Conservation (phyloP, 2,888 invertebrate species). For the Cheilosia grossa region DNA sequence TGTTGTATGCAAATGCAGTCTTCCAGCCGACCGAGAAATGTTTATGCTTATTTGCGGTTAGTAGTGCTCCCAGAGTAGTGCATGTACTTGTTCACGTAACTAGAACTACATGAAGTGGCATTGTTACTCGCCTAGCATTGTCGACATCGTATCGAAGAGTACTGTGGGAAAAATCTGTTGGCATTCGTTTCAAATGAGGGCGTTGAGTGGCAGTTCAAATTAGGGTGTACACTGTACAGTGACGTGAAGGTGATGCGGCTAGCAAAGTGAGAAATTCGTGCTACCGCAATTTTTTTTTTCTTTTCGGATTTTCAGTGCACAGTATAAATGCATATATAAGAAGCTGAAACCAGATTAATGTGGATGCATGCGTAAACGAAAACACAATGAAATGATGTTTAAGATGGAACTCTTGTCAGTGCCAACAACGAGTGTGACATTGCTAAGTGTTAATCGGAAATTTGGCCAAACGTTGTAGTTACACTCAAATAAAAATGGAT, state of each 20-base stretch:
- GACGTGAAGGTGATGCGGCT: slow-evolving; percentile 14
- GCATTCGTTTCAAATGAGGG: slow-evolving; percentile 6
- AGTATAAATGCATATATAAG: too few species aligned
- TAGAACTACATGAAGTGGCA: slow-evolving; percentile 35
- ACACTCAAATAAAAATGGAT: too few species aligned
- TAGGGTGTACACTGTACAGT: slow-evolving; percentile 5
- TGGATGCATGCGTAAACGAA: too few species aligned
- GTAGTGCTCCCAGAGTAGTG: slow-evolving; percentile 9
- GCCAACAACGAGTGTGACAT: too few species aligned
- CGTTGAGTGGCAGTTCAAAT: slow-evolving; percentile 17
- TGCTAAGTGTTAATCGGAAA: too few species aligned
- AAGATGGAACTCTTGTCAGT: too few species aligned
- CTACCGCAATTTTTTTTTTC: background rate
- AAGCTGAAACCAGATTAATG: too few species aligned
- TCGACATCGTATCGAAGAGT: slow-evolving; percentile 20
- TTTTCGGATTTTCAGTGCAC: background rate
- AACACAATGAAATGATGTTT: too few species aligned
- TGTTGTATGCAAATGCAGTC: slow-evolving; percentile 56
- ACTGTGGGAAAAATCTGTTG: slow-evolving; percentile 48
- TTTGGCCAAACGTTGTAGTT: too few species aligned
- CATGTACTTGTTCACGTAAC: slow-evolving; percentile 21
- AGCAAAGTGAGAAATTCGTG: slow-evolving; percentile 4
- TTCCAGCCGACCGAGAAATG: slow-evolving; percentile 53
- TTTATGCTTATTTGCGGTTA: slow-evolving; percentile 68
- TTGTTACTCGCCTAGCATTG: slow-evolving; percentile 32